phyloP scores from a whole-genome alignment of 2,113 vertebrate genomes.

The Gobiocypris rarus region DNA sequence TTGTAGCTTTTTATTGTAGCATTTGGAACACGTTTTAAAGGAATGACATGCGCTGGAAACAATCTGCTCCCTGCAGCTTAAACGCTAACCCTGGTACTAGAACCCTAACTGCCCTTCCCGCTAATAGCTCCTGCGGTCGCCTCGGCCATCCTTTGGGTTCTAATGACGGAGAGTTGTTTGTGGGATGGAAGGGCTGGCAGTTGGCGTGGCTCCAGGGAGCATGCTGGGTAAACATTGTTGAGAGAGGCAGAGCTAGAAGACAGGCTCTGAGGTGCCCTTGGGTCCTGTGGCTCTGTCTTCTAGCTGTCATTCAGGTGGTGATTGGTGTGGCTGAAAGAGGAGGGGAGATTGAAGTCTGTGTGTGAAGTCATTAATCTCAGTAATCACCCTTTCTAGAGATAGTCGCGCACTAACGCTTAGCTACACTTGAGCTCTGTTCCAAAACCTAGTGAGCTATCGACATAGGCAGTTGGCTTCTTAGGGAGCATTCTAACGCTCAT shows the following conservation, averaged over 20 bases:
- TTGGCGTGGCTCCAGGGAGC: slow-evolving; percentile 58
- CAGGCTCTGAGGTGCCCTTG: slow-evolving; percentile 16
- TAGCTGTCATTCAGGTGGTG: slow-evolving; percentile 35
- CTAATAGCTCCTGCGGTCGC: slow-evolving; percentile 32
- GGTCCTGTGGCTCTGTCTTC: slow-evolving; percentile 8
- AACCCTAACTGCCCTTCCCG: slow-evolving; percentile 18
- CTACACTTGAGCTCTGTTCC: neutral
- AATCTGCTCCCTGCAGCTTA: slow-evolving; percentile 39
- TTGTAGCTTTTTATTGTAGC: slow-evolving; percentile 10
- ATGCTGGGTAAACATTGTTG: slow-evolving; percentile 50
- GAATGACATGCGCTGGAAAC: slow-evolving; percentile 43
- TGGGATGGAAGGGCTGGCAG: slow-evolving; percentile 46
- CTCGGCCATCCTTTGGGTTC: slow-evolving; percentile 3
- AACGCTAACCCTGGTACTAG: slow-evolving; percentile 20
- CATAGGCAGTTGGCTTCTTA: neutral
- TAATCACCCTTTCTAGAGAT: slow-evolving; percentile 26
- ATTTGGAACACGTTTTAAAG: slow-evolving; percentile 25
- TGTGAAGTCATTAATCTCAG: slow-evolving; percentile 28
- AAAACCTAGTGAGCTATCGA: neutral
- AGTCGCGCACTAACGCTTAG: neutral
- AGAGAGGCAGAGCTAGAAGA: slow-evolving; percentile 35
- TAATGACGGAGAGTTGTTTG: slow-evolving; percentile 37
- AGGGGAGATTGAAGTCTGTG: neutral
- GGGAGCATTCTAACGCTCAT: neutral
- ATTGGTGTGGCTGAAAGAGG: slow-evolving; percentile 10